phyloP scores from a whole-genome alignment of 2,113 vertebrate species.

The Petromus typicus region DNA sequence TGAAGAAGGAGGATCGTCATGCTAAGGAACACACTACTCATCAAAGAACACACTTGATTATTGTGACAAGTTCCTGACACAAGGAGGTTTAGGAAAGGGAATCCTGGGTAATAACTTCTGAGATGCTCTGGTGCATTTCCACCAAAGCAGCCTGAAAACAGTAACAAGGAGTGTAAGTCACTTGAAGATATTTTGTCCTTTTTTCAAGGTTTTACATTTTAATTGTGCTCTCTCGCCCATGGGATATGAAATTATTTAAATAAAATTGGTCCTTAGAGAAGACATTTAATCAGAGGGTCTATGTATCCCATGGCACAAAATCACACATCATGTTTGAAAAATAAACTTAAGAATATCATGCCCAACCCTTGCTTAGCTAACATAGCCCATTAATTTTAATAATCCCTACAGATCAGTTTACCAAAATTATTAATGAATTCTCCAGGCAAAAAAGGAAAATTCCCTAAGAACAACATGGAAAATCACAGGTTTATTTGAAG shows the following conservation, averaged over 20 bases:
- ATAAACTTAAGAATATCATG: not conserved
- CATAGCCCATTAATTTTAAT: not conserved
- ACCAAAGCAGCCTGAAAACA: not conserved
- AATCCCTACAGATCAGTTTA: slow-evolving; percentile 47
- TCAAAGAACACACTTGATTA: not conserved
- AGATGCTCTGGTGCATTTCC: not conserved
- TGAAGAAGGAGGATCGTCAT: not conserved
- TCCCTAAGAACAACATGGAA: not conserved
- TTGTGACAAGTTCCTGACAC: not conserved
- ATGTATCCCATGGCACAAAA: not conserved
- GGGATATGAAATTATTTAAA: not conserved
- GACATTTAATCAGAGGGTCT: not conserved
- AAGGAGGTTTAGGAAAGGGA: not conserved
- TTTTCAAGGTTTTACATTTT: not conserved
- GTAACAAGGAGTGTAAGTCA: not conserved
- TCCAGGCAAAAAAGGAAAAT: not conserved
- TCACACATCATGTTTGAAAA: not conserved
- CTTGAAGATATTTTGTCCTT: not conserved
- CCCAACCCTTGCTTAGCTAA: not conserved
- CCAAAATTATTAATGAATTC: slow-evolving; percentile 9
- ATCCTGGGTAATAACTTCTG: not conserved
- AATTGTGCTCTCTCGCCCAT: not conserved
- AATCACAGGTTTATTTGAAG: not conserved
- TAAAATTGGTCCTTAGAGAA: not conserved
- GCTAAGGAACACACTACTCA: not conserved